phyloP scores from a whole-genome alignment of 2,888 invertebrate genomes.

The Xestia c-nigrum region DNA sequence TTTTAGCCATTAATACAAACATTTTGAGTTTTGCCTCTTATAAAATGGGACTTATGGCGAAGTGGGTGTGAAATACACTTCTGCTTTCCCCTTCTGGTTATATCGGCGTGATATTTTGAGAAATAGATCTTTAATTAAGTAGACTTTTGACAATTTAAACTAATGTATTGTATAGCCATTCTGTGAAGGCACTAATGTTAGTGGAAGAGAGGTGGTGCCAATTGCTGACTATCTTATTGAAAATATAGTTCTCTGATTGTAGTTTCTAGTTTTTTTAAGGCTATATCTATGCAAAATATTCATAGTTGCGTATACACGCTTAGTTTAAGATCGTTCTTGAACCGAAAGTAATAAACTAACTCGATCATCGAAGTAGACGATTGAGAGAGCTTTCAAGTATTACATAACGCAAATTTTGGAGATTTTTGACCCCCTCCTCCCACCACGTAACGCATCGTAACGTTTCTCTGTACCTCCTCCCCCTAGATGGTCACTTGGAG shows the following conservation, averaged over 20 bases:
- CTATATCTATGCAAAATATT: constrained; percentile 6
- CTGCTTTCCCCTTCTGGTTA: neutral
- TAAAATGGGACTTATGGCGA: neutral
- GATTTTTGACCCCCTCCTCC: too few species aligned
- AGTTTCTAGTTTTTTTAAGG: constrained; percentile 6
- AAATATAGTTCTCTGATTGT: constrained; percentile 28
- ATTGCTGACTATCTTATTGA: constrained; percentile 22
- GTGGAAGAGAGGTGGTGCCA: constrained; percentile 40
- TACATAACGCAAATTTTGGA: too few species aligned
- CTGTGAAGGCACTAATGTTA: constrained; percentile 61
- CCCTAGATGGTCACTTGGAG: too few species aligned
- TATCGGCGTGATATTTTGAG: neutral
- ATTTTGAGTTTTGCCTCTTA: too few species aligned
- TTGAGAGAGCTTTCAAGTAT: too few species aligned
- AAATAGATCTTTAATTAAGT: constrained; percentile 1
- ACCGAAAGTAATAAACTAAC: too few species aligned
- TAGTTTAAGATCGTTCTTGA: too few species aligned
- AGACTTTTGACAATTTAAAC: constrained; percentile 44
- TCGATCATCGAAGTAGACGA: too few species aligned
- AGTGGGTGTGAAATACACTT: neutral
- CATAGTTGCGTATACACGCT: too few species aligned
- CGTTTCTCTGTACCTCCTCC: too few species aligned
- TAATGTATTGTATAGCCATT: constrained; percentile 48
- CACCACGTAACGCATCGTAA: too few species aligned
- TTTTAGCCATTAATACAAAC: too few species aligned